A percentile compares a stretch with the other conserved stretches of the same genome.
Conservation (phyloP, 2,797 vertebrate species). For the Cynodonichthys magdalenae region DNA sequence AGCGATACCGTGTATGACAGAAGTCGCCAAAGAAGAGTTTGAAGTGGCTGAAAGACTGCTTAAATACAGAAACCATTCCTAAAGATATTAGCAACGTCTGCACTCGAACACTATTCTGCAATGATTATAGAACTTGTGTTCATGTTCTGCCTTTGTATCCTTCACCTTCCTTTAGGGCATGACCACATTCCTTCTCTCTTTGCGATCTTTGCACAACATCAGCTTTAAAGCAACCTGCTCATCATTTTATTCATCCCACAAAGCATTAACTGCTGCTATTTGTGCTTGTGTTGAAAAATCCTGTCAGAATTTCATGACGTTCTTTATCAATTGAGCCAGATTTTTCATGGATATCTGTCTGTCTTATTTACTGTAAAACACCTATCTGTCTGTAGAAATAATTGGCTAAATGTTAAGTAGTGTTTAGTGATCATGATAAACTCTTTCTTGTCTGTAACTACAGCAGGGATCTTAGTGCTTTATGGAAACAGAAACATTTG, state of each 20-base stretch:
- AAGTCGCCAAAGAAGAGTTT: no score
- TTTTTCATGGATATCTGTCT: background rate
- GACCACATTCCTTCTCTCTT: no score
- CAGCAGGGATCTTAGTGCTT: background rate
- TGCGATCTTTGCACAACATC: background rate
- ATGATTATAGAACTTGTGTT: no score
- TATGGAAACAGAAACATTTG: background rate
- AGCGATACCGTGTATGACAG: no score
- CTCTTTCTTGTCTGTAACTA: slow-evolving; percentile 11
- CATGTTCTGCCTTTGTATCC: no score
- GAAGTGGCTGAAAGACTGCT: no score
- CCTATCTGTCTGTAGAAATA: slow-evolving; percentile 26
- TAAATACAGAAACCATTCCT: no score
- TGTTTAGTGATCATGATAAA: slow-evolving; percentile 23
- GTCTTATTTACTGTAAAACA: slow-evolving; percentile 1
- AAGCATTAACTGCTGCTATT: background rate
- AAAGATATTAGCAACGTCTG: no score
- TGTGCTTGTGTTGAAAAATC: background rate
- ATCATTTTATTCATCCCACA: background rate
- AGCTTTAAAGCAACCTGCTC: background rate
- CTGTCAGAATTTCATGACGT: background rate
- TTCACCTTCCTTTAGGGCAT: no score
- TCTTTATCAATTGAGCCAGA: background rate
- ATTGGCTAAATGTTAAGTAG: slow-evolving; percentile 27
- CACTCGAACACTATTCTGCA: no score